Percentiles rank a stretch among this genome's conserved stretches.
These are phyloP conservation scores for Octomys mimax DNA, from an alignment of 2,797 vertebrate genomes.

Conservation along the genomic window DNA sequence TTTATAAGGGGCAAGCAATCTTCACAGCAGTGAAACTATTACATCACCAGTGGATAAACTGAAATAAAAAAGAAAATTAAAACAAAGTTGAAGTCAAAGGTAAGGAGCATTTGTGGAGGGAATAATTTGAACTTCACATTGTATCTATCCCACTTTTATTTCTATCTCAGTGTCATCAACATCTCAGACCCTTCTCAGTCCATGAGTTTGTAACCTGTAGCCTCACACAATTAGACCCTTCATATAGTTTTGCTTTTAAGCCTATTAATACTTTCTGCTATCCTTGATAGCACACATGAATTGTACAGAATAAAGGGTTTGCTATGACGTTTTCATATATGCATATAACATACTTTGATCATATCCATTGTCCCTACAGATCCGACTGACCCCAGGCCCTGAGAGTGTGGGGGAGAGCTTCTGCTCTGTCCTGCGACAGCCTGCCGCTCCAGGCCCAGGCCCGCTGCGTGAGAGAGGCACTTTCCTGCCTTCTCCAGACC, in stretches of 20 bases:
- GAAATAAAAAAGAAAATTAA: background rate
- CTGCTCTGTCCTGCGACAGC: too few species aligned
- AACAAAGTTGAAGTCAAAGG: background rate
- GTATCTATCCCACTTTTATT: background rate
- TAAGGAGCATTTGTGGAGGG: background rate
- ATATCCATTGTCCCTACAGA: background rate
- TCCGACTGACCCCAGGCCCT: too few species aligned
- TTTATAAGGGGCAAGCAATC: background rate
- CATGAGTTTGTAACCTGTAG: background rate
- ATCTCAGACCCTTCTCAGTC: background rate
- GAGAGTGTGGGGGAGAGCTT: too few species aligned
- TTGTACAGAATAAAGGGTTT: background rate
- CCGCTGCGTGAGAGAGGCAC: too few species aligned
- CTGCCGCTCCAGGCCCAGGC: too few species aligned
- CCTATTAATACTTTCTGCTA: background rate
- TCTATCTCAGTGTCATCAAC: background rate
- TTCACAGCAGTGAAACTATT: fast-evolving
- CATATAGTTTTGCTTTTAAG: background rate
- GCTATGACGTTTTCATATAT: background rate
- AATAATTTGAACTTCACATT: background rate
- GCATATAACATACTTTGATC: background rate
- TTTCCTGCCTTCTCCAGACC: too few species aligned
- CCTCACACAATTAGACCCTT: background rate
- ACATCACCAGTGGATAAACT: background rate
- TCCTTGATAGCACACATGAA: background rate